Base-by-base conservation (phyloP, 1,140 invertebrate genomes). In the Ceratitis capitata region DNA sequence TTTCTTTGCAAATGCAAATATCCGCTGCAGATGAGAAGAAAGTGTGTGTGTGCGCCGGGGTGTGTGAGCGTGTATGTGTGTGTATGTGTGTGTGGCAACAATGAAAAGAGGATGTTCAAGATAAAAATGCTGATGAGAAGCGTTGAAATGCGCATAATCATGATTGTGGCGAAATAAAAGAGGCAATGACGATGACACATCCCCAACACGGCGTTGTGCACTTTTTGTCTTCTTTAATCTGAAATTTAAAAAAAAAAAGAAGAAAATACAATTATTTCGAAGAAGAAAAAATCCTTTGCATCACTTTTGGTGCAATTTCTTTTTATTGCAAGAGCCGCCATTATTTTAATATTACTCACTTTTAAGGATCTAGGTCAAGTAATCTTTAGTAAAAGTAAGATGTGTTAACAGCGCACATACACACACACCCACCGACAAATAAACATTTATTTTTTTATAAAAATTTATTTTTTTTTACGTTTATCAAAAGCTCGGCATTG, bases 1-100 rank as follows among this genome's bases (percentile, higher is more conserved):
- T 35, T 78, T n/a, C n/a, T 78, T 45, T 78, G 69, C 16, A 26
- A 74, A 78, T 78, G 69, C 69, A 78, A 45, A 78, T 78, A 16
- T 78, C 39, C 69, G 56, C 3, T 9, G 26, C 23, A n/a, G n/a
- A n/a, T n/a, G 12, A 61, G 29, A 61, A 61, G 5, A 61, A 61
- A 29, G 26, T 29, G 26, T 14, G n/a, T n/a, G n/a, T n/a, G n/a
- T n/a, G n/a, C n/a, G n/a, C n/a, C n/a, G n/a, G n/a, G n/a, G n/a
- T n/a, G n/a, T n/a, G n/a, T n/a, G n/a, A n/a, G n/a, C n/a, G n/a
- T n/a, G n/a, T n/a, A n/a, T n/a, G n/a, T n/a, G n/a, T n/a, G n/a
- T n/a, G n/a, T n/a, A n/a, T n/a, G n/a, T 61, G n/a, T 5, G 56
- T 12, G 5, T 9, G 16, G 39, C 39, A 42, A 45, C 39, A n/a